Conservation (phyloP, 2,113 vertebrate species). For the Fulica atra region DNA sequence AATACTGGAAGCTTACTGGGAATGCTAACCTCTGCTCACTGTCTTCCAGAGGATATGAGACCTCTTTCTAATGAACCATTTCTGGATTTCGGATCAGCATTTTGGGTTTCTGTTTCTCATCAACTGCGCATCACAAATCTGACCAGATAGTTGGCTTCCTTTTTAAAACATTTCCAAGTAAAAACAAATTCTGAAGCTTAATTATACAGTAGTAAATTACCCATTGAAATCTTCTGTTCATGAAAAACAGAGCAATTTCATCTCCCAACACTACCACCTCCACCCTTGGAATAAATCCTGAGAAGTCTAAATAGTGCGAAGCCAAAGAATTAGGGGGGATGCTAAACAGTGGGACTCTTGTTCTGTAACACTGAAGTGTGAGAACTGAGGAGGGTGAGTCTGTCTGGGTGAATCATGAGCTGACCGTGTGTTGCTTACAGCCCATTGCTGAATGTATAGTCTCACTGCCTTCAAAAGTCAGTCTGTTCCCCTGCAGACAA, state of each 20-base stretch:
- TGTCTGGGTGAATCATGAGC: not conserved
- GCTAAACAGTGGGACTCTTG: not conserved
- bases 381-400: not conserved
- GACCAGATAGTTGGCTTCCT: not conserved
- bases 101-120: conserved; percentile 7
- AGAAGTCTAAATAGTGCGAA: not conserved
- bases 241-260: not conserved
- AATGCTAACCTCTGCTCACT: not conserved
- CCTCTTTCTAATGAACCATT: not conserved
- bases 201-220: not conserved
- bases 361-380: not conserved
- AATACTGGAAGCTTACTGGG: not conserved
- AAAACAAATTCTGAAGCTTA: not conserved
- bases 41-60: not conserved
- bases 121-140: not conserved
- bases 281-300: conserved; percentile 7
- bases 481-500: not conserved
- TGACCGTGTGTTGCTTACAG: not conserved
- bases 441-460: not conserved
- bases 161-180: not conserved
- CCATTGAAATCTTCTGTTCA: not conserved
- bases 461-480: not conserved
- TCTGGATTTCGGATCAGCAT: not conserved
- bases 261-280: conserved; percentile 3
- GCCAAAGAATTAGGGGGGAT: not conserved